These are phyloP conservation scores for Heteromyza rotundicornis DNA, from an alignment of 2,888 invertebrate genomes.

Conservation along the genomic window DNA sequence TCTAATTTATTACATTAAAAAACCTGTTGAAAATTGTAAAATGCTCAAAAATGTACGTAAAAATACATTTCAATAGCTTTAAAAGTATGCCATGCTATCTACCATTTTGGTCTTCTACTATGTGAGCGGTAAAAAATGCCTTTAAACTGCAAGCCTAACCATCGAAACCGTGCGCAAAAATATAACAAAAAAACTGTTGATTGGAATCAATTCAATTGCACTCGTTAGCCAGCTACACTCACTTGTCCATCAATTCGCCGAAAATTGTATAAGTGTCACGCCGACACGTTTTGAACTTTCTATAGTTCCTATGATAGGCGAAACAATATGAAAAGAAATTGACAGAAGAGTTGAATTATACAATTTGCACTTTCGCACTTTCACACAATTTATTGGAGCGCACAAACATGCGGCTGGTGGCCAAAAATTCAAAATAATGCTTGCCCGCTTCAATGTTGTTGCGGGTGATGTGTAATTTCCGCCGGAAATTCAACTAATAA, in stretches of 20 bases:
- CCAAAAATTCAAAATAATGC: conserved; percentile 45
- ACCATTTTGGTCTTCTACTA: too few relatives aligned
- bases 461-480: too few relatives aligned
- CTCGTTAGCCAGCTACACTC: conserved; percentile 43
- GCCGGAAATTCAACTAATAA: too few relatives aligned
- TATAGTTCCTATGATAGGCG: conserved; percentile 63
- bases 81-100: conserved; percentile 64
- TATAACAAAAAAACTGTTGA: too few relatives aligned
- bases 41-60: too few relatives aligned
- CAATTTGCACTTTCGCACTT: too few relatives aligned
- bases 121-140: conserved; percentile 66
- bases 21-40: too few relatives aligned
- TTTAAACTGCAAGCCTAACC: conserved; percentile 74
- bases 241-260: conserved; percentile 67
- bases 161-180: conserved; percentile 73
- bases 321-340: conserved; percentile 74
- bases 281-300: conserved; percentile 64
- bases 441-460: too few relatives aligned
- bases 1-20: too few relatives aligned
- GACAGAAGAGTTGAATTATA: too few relatives aligned
- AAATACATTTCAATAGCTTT: conserved; percentile 54
- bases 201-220: too few relatives aligned
- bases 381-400: too few relatives aligned
- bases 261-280: conserved; percentile 68
- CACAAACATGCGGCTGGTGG: conserved; percentile 46